Conservation (phyloP, 2,888 invertebrate genomes). For the Hypomecis punctinalis region DNA sequence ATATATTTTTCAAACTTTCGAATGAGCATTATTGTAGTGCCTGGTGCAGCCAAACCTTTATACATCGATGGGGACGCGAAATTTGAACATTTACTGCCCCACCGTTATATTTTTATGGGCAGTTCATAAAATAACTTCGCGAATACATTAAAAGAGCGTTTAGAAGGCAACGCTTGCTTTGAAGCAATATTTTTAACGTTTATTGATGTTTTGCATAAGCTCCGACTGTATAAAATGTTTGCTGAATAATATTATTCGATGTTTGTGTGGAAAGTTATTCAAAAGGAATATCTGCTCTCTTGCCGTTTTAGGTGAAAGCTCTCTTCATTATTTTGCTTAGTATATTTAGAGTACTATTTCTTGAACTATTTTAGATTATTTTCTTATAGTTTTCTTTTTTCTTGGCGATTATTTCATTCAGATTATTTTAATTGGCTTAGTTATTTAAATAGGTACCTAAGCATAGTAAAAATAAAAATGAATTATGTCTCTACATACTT, state of each 20-base stretch:
- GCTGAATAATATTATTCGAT: slow-evolving; percentile 39
- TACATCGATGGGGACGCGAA: slow-evolving; percentile 70
- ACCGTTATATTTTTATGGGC: slow-evolving; percentile 79
- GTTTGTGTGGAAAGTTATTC: slow-evolving; percentile 42
- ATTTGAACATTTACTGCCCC: slow-evolving; percentile 74
- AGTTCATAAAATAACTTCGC: slow-evolving; percentile 77
- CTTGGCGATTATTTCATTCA: too few relatives aligned
- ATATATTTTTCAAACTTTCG: background rate
- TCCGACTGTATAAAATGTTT: slow-evolving; percentile 55
- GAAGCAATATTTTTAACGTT: slow-evolving; percentile 75
- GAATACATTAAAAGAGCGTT: slow-evolving; percentile 75
- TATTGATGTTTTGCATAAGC: slow-evolving; percentile 77
- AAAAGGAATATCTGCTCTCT: background rate
- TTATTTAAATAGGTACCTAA: too few relatives aligned
- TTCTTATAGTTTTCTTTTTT: too few relatives aligned
- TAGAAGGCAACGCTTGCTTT: slow-evolving; percentile 64
- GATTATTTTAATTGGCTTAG: too few relatives aligned
- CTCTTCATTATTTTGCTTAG: background rate
- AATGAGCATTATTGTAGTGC: background rate
- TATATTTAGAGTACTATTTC: too few relatives aligned
- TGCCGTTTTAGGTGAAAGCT: background rate
- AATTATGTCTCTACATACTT: too few relatives aligned
- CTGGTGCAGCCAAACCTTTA: slow-evolving; percentile 42
- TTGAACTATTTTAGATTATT: too few relatives aligned
- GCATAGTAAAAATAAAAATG: too few relatives aligned